Base-by-base conservation (phyloP, 2,888 invertebrate species). In the Synergus umbraculus region DNA sequence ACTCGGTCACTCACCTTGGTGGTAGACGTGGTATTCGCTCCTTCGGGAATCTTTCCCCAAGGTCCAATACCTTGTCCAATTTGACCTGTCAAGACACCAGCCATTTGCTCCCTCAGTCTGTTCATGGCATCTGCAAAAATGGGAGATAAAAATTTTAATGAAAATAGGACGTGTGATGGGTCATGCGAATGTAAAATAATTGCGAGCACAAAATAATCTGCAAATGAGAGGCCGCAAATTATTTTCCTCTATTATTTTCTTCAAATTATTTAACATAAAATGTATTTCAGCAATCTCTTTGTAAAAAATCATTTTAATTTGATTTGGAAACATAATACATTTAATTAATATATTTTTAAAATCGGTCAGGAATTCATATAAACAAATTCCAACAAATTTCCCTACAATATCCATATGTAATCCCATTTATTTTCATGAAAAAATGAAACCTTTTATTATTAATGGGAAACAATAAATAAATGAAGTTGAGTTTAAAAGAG, bases 11-110 rank as follows among this genome's bases (percentile, higher is more conserved):
- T 88, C 85, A 92, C 92, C 88, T 91, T 91, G 78, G 87, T 89
- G 29, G 88, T 89, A 22, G 91, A 92, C 18, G 91, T 92, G 60
- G 87, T 87, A 85, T 92, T 91, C 37, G 89, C 90, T 79, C 89
- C 89, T 81, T 91, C 89, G 46, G 91, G 91, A 82, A 89, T 83
- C 60, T 87, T 86, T 44, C 82, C 83, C 86, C 87, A 87, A 73
- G 87, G 83, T 15, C 77, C 60, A 63, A 86, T 79, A 54, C 81
- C 83, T 22, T 83, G 81, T 60, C 83, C 84, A 41, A 81, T 64
- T 69, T 78, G 79, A 15, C 76, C 73, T 29, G 86, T 78, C 69
- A 90, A 67, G 66, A 87, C 79, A 22, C 82, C 78, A 49, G 84
- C 82, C 85, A 90, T 84, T 78, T 85, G 85, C 41, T 88, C 85